Evolutionary conservation across 1,140 invertebrate genomes (phyloP), one percentile per base, ranked within the genome.

Genomic region (Sarcophaga bullata): DNA sequence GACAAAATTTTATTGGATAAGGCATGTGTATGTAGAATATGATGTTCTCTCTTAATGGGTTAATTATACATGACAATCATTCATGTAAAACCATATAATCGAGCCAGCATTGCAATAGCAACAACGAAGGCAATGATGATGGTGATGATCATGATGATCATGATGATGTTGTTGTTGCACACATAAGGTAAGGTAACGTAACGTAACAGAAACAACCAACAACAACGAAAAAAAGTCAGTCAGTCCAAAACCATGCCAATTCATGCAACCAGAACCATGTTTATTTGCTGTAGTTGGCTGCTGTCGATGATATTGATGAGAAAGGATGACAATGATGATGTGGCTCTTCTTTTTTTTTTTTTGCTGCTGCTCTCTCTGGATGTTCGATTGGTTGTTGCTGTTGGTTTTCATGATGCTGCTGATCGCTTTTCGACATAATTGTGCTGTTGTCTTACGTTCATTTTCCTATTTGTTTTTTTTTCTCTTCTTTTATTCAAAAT

Each of bases 31-130:
- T 37, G 25, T 37, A 37, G 4, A 37, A 37, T 37, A 37, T 4
- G 25, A 37, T 37, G 4, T 37, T 58, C n/a, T 15, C 13, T 68
- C 62, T 68, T 68, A 68, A 68, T 68, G 62, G 62, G 62, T 68
- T 68, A 68, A 68, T 68, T 68, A 68, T 68, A 68, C 62, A 68
- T 68, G 62, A 68, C 62, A 68, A 68, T 68, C 62, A 68, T 68
- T 68, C 62, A 68, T 68, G 62, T 68, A 19, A 68, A 68, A 25
- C 62, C 62, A 68, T 68, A 68, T 68, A 68, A 68, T 68, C 62
- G 17, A 68, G 62, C n/a, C 19, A 68, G 19, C 8, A 68, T n/a
- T n/a, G n/a, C n/a, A n/a, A n/a, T n/a, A n/a, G 19, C 62, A 19
- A 68, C 19, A 19, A 68, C 62, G 62, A 19, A 19, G 8, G 17